Evolutionary conservation across 1,140 invertebrate genomes (phyloP).

Genomic region (Lepidostoma basale): DNA sequence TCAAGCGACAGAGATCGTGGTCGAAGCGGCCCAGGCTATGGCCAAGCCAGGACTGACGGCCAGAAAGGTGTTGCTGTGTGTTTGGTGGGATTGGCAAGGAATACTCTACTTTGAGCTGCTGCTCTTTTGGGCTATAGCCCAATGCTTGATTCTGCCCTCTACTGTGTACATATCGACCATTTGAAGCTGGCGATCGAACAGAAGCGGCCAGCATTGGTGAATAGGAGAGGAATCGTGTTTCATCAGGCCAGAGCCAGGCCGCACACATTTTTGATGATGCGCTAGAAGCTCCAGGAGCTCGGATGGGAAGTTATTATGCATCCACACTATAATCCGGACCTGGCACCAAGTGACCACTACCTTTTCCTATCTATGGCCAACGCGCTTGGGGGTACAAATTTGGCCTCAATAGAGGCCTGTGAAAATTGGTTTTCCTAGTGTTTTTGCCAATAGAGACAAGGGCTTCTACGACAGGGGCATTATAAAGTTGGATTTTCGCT

Average conservation of each 20-base stretch:
- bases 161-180: not conserved
- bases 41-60: not conserved
- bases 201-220: slow-evolving; percentile 1
- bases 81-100: slow-evolving; percentile 10
- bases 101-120: slow-evolving; percentile 4
- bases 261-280: slow-evolving; percentile 1
- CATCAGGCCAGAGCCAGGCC: slow-evolving; percentile 6
- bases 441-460: no score
- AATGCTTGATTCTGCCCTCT: slow-evolving; percentile 1
- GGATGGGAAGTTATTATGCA: slow-evolving; percentile 3
- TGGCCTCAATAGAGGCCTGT: slow-evolving; percentile 7
- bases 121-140: no score
- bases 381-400: slow-evolving; percentile 5
- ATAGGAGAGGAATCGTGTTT: not conserved
- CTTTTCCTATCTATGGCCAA: not conserved
- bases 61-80: slow-evolving; percentile 8
- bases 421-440: slow-evolving; percentile 5
- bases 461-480: no score
- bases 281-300: not conserved
- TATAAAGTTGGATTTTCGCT: no score
- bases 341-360: slow-evolving; percentile 1
- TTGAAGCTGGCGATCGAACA: slow-evolving; percentile 13
- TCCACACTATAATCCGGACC: not conserved
- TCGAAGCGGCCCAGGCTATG: not conserved
- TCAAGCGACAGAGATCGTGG: not conserved